These are phyloP conservation scores for Nymphalis polychloros DNA, from an alignment of 2,888 invertebrate genomes.

Conservation along the genomic window DNA sequence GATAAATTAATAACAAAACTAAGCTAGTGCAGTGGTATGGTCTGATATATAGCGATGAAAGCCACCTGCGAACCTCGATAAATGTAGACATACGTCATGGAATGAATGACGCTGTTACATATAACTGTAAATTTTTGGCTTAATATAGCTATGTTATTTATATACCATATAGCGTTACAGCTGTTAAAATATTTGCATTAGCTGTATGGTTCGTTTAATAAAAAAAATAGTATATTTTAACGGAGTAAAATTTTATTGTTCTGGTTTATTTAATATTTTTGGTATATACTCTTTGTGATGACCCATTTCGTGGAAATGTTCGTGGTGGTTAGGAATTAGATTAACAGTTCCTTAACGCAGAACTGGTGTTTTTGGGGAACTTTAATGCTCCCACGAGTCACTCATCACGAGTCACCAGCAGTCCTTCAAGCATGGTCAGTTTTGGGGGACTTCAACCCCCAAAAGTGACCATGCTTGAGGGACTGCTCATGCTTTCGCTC, in stretches of 20 bases:
- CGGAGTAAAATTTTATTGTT: not conserved
- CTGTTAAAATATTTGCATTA: not conserved
- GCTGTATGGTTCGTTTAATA: not conserved
- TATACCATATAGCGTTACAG: not conserved
- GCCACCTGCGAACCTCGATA: conserved; percentile 52
- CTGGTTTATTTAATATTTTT: not conserved
- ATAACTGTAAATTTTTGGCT: conserved; percentile 23
- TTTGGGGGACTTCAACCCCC: too few relatives aligned
- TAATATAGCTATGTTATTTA: conserved; percentile 25
- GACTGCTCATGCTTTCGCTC: too few relatives aligned
- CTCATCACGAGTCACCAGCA: too few relatives aligned
- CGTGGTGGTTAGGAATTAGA: too few relatives aligned
- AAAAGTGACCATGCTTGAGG: too few relatives aligned
- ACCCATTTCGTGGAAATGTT: too few relatives aligned
- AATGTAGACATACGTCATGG: conserved; percentile 52
- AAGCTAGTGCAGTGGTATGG: conserved; percentile 44
- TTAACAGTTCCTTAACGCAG: too few relatives aligned
- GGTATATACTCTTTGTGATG: too few relatives aligned
- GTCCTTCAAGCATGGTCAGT: too few relatives aligned
- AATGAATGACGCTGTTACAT: conserved; percentile 46
- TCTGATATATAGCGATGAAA: conserved; percentile 48
- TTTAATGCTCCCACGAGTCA: too few relatives aligned
- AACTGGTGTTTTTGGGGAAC: too few relatives aligned
- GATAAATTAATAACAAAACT: conserved; percentile 51
- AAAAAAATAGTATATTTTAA: not conserved